Percentiles rank a stretch among this genome's conserved stretches.
These are phyloP conservation scores for Oenanthe melanoleuca DNA, from an alignment of 2,113 vertebrate species.

Conservation along the genomic window DNA sequence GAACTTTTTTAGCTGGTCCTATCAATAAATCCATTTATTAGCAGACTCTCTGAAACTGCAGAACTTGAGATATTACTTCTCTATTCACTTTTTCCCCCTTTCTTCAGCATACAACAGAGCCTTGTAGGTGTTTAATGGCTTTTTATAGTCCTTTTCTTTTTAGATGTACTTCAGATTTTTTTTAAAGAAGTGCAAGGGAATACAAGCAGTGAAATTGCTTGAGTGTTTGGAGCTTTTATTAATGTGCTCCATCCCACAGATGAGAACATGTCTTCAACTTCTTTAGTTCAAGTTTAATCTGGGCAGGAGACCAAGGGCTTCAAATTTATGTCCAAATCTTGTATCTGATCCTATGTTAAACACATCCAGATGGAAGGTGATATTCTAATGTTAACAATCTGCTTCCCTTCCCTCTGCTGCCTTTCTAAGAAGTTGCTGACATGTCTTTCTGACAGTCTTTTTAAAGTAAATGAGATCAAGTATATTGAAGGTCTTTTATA, in stretches of 20 bases:
- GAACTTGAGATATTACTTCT: neutral
- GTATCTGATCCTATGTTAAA: slow-evolving; percentile 46
- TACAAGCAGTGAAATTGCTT: neutral
- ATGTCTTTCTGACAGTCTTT: slow-evolving; percentile 53
- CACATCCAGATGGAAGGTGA: slow-evolving; percentile 57
- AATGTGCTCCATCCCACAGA: neutral
- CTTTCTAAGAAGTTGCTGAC: slow-evolving; percentile 61
- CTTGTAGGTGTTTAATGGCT: neutral
- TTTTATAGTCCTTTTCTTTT: neutral
- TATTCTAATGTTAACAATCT: slow-evolving; percentile 60
- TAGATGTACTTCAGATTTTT: neutral
- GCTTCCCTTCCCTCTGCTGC: slow-evolving; percentile 50
- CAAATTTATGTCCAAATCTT: slow-evolving; percentile 32
- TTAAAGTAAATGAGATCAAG: slow-evolving; percentile 48
- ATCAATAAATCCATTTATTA: neutral
- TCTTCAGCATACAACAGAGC: neutral
- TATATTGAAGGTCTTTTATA: slow-evolving; percentile 12
- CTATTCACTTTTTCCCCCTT: neutral
- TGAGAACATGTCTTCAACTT: neutral
- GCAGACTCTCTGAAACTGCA: neutral
- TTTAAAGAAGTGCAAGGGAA: neutral
- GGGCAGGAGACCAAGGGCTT: slow-evolving; percentile 53
- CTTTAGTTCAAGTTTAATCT: slow-evolving; percentile 34
- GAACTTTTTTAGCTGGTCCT: neutral
- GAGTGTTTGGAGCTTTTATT: slow-evolving; percentile 16